A percentile compares a stretch with the other conserved stretches of the same genome.
Evolutionary conservation across 2,113 vertebrate species (phyloP).

Genomic region (Hemiscyllium ocellatum): DNA sequence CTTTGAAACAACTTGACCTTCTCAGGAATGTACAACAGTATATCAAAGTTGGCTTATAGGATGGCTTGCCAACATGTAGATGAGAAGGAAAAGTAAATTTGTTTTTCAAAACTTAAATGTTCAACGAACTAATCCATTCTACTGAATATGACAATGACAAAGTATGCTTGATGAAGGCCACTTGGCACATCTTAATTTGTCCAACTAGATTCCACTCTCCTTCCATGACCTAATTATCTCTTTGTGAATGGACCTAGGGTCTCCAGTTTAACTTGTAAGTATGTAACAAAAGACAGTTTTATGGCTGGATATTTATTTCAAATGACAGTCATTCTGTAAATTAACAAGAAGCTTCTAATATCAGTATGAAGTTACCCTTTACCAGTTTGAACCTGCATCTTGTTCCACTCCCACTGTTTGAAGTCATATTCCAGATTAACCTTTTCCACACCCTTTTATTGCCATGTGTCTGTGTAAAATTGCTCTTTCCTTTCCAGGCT

Average conservation of each 20-base stretch:
- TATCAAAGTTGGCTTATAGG: background rate
- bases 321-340: background rate
- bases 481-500: background rate
- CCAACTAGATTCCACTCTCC: background rate
- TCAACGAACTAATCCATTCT: background rate
- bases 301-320: background rate
- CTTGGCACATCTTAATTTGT: background rate
- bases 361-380: background rate
- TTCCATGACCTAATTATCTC: background rate
- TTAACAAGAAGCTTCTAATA: background rate
- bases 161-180: background rate
- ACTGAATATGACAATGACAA: background rate
- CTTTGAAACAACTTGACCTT: background rate
- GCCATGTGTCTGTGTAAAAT: background rate
- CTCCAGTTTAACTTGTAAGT: background rate
- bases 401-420: background rate
- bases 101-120: background rate
- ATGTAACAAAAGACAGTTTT: background rate
- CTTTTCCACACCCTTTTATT: background rate
- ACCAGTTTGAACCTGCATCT: background rate
- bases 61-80: background rate
- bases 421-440: background rate
- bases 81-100: background rate
- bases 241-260: background rate
- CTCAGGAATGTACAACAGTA: background rate